These are phyloP conservation scores for Tamias sibiricus DNA, from an alignment of 2,113 vertebrate genomes.

Conservation along the genomic window DNA sequence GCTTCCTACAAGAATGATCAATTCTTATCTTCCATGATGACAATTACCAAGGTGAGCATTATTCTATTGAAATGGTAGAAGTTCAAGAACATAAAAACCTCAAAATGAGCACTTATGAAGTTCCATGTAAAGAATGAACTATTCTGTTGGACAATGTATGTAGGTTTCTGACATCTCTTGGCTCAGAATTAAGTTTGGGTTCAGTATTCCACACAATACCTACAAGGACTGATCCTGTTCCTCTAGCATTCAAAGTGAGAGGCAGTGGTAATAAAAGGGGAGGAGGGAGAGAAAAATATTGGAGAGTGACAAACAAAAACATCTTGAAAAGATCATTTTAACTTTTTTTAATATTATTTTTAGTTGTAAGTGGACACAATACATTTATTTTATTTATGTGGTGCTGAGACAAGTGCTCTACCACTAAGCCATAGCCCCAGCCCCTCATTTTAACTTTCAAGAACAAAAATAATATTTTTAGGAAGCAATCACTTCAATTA, in stretches of 20 bases:
- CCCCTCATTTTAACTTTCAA: not conserved
- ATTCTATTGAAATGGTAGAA: not conserved
- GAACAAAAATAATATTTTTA: not conserved
- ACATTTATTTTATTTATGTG: too few species aligned
- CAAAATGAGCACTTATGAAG: not conserved
- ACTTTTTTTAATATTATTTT: too few species aligned
- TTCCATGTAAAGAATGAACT: not conserved
- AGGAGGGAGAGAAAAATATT: not conserved
- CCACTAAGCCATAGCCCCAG: too few species aligned
- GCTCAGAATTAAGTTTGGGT: not conserved
- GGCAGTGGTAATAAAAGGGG: not conserved
- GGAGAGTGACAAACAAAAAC: not conserved
- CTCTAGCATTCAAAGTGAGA: not conserved
- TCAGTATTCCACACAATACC: not conserved
- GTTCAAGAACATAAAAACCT: not conserved
- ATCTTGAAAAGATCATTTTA: not conserved
- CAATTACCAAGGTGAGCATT: not conserved
- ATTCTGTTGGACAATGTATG: not conserved
- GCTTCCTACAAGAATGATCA: not conserved
- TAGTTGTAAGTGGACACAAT: too few species aligned
- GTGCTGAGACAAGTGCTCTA: too few species aligned
- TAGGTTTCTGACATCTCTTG: not conserved
- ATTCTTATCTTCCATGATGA: not conserved
- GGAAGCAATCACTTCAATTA: constrained; percentile 16
- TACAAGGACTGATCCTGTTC: not conserved